Base-by-base conservation (phyloP, 2,113 vertebrate genomes). In the Carlito syrichta region DNA sequence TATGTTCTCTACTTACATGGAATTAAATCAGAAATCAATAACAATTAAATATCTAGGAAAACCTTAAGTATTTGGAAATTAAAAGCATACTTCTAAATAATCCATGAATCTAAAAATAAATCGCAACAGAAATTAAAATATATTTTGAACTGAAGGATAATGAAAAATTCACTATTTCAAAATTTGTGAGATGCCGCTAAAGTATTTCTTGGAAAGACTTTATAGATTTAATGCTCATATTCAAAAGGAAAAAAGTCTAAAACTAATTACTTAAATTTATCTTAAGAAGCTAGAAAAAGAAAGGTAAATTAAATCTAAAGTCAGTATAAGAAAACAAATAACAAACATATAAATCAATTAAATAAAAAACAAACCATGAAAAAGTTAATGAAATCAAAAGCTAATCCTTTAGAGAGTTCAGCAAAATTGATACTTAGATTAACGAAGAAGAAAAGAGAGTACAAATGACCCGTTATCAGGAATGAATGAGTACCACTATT, bases 1-100 rank as follows among this genome's bases (percentile, higher is more conserved):
- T 20, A 22, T 40, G 63, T 27, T 84, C 43, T 78, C 66, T 82
- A 82, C 68, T 89, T 56, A 95, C 14, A 63, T 22, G 45, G 35
- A 92, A 88, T 92, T 92, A 87, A 81, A 94, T 85, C 74, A 85
- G 60, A 94, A 95, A 92, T 86, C 38, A 96, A 84, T 79, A 92
- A 54, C 68, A 89, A 85, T 25, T 77, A 94, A 85, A 73, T 54
- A 91, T 30, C 54, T 38, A 90, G 91, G 48, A 91, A 93, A 95
- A 52, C n/a, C 25, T 89, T 32, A 89, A 91, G 17, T 83, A 86
- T 5, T 62, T 93, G 30, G 30, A 94, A 97, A 79, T 92, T 62
- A 76, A 87, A 95, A 82, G 13, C 35, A 92, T 13, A 86, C 14
- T 66, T 93, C 43, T 90, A 95, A 94, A 86, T 81, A 94, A 82